Percentiles rank a stretch among this genome's conserved stretches.
Evolutionary conservation across 1,140 invertebrate species (phyloP).

Genomic region (Euura saliciscinereae): DNA sequence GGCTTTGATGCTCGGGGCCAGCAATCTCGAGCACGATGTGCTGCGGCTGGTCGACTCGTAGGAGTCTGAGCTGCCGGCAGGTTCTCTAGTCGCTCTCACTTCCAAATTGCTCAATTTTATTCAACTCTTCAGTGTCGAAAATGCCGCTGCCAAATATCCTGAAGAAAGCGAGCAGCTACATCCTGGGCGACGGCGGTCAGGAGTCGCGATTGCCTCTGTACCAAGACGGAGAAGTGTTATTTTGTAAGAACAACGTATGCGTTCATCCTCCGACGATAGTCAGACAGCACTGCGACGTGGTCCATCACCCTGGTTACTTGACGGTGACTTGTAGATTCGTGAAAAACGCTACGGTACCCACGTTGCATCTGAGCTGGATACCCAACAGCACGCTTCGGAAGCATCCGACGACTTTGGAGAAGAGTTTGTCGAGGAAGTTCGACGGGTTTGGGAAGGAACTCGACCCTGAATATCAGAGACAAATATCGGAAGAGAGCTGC

Average conservation of each 20-base stretch:
- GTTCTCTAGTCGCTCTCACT: background rate
- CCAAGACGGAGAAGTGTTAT: conserved; percentile 83
- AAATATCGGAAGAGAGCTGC: conserved; percentile 27
- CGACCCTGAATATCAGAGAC: conserved; percentile 9
- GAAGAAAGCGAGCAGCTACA: conserved; percentile 77
- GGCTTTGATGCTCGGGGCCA: background rate
- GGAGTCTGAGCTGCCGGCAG: background rate
- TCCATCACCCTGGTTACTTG: conserved; percentile 92
- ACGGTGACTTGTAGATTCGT: conserved; percentile 82
- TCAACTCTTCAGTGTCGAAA: conserved; percentile 17
- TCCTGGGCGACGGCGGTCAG: conserved; percentile 70
- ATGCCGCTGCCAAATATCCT: conserved; percentile 81
- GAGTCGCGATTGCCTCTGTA: conserved; percentile 57
- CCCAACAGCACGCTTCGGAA: conserved; percentile 88
- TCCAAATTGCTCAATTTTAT: too few species aligned
- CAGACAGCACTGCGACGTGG: conserved; percentile 77
- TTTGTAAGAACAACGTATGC: conserved; percentile 94
- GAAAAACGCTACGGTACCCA: conserved; percentile 76
- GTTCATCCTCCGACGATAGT: conserved; percentile 88
- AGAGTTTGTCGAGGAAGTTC: conserved; percentile 43
- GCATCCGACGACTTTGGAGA: conserved; percentile 80
- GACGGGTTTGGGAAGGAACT: conserved; percentile 7
- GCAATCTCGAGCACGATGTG: background rate
- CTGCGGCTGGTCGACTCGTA: background rate
- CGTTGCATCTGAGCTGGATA: conserved; percentile 91